These are phyloP conservation scores for Drosophila nasuta DNA, from an alignment of 1,140 invertebrate genomes.

Conservation along the genomic window DNA sequence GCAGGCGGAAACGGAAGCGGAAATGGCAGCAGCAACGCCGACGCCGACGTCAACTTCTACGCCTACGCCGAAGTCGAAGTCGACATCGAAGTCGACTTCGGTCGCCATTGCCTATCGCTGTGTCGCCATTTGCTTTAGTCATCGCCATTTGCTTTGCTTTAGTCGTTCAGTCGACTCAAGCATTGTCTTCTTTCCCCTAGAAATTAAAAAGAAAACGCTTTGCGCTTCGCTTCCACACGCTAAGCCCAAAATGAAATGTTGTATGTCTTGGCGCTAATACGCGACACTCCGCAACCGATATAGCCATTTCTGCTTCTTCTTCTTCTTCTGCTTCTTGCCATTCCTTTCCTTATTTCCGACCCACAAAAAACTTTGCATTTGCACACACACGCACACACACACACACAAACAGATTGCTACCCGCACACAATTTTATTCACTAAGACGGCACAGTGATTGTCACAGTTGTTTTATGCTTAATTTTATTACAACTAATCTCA, in stretches of 20 bases:
- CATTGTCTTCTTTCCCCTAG: slow-evolving; percentile 25
- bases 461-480: background rate
- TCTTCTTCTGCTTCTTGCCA: too few species aligned
- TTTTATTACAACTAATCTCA: too few species aligned
- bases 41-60: slow-evolving; percentile 14
- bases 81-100: background rate
- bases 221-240: slow-evolving; percentile 5
- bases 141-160: too few species aligned
- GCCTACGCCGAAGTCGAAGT: slow-evolving; percentile 3
- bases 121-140: background rate
- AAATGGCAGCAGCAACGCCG: slow-evolving; percentile 57
- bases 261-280: slow-evolving; percentile 35
- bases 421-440: slow-evolving; percentile 29
- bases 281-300: slow-evolving; percentile 17
- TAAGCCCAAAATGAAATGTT: slow-evolving; percentile 48
- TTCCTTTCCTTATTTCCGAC: background rate
- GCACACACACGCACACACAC: background rate
- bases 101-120: background rate
- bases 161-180: background rate
- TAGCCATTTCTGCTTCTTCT: background rate
- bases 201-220: slow-evolving; percentile 40
- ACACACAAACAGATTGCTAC: slow-evolving; percentile 22
- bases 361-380: slow-evolving; percentile 37
- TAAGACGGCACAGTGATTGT: slow-evolving; percentile 8
- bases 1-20: slow-evolving; percentile 68